Evolutionary conservation across 2,113 vertebrate species (phyloP).

Genomic region (Actinemys pallida): DNA sequence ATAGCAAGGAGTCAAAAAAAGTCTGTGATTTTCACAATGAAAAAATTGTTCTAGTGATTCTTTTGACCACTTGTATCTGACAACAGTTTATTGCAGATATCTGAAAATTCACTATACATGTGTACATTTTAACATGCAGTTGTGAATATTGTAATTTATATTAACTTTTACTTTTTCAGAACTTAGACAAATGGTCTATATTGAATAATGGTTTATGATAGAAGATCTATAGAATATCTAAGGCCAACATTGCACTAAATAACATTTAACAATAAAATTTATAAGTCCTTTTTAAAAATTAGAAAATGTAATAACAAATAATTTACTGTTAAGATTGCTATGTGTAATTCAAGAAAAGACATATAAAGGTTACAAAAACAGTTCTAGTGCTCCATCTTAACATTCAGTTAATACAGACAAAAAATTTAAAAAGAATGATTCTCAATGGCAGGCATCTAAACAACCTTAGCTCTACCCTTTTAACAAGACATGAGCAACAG

Average conservation of each 20-base stretch:
- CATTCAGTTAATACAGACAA: neutral
- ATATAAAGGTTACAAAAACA: neutral
- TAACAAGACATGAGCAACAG: neutral
- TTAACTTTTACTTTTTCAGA: neutral
- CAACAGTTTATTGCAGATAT: neutral
- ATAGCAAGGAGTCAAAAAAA: neutral
- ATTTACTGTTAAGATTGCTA: neutral
- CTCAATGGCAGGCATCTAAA: slow-evolving; percentile 1
- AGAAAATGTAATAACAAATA: neutral
- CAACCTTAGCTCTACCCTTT: neutral
- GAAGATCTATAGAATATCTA: neutral
- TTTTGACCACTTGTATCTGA: neutral
- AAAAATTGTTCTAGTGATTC: neutral
- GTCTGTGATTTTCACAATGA: neutral
- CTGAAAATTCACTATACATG: neutral
- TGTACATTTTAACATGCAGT: neutral
- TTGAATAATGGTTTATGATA: neutral
- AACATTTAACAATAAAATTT: neutral
- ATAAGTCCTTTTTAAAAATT: neutral
- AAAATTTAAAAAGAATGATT: neutral
- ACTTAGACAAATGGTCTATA: neutral
- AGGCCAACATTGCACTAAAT: neutral
- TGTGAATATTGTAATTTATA: neutral
- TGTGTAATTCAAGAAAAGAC: neutral
- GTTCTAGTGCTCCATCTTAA: neutral